phyloP scores from a whole-genome alignment of 2,888 invertebrate genomes.

The Drosophila siamana region DNA sequence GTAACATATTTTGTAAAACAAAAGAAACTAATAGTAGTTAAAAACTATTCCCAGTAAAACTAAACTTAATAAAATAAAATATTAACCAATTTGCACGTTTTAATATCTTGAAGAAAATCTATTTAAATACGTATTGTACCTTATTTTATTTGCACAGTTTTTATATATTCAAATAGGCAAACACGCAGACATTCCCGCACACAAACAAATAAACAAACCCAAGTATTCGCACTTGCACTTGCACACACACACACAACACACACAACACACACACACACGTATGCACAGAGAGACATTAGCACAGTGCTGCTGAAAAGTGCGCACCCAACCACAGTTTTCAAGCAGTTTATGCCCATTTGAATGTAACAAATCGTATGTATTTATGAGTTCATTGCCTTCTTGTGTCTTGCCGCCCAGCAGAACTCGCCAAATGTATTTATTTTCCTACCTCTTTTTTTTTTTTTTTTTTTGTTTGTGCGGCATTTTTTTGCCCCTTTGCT shows the following conservation, averaged over 20 bases:
- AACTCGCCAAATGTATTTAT: constrained; percentile 42
- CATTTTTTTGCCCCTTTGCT: constrained; percentile 45
- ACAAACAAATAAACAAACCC: constrained; percentile 10
- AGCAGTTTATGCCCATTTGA: constrained; percentile 61
- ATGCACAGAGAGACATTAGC: constrained; percentile 17
- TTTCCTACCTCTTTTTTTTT: too few species aligned
- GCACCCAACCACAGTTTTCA: constrained; percentile 47
- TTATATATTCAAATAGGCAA: constrained; percentile 50
- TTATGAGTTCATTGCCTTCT: constrained; percentile 71
- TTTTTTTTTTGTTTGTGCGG: constrained; percentile 27
- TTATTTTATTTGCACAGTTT: constrained; percentile 50
- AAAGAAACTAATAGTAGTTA: constrained; percentile 47
- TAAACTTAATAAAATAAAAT: constrained; percentile 52
- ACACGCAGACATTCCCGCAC: constrained; percentile 25
- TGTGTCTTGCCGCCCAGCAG: constrained; percentile 61
- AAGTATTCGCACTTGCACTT: constrained; percentile 35
- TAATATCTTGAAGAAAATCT: constrained; percentile 59
- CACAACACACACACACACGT: constrained; percentile 15
- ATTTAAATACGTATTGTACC: constrained; percentile 46
- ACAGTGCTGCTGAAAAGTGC: constrained; percentile 59
- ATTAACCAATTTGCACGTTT: constrained; percentile 76
- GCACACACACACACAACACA: constrained; percentile 16
- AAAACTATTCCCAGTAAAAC: constrained; percentile 45
- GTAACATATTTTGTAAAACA: constrained; percentile 51
- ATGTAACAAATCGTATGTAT: constrained; percentile 44